Conservation (phyloP, 2,113 vertebrate species). For the Tragelaphus scriptus region DNA sequence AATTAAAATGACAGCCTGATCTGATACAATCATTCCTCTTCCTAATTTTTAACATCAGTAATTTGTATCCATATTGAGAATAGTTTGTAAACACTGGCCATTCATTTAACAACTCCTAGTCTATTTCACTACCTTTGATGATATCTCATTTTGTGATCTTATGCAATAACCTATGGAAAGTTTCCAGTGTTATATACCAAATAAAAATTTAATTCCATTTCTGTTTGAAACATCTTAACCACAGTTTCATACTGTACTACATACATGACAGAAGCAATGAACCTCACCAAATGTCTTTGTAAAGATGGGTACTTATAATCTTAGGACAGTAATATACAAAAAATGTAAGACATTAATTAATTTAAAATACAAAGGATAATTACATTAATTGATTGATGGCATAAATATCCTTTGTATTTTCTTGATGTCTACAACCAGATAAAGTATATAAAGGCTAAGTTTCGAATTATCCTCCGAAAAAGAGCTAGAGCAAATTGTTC, state of each 20-base stretch:
- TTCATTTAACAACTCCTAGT: background rate
- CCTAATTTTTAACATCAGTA: background rate
- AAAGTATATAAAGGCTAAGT: background rate
- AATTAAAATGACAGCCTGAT: background rate
- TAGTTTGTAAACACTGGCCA: background rate
- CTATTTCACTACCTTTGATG: slow-evolving; percentile 12
- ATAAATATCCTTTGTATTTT: background rate
- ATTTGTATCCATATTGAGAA: background rate
- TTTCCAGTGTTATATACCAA: background rate
- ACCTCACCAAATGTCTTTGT: background rate
- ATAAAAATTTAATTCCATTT: slow-evolving; percentile 33
- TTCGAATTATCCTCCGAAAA: background rate
- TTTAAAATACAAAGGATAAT: background rate
- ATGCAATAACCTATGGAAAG: background rate
- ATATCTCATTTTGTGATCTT: background rate
- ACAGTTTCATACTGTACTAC: background rate
- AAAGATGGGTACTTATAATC: background rate
- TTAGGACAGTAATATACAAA: background rate
- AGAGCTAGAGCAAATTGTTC: background rate
- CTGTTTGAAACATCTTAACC: background rate
- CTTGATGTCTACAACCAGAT: background rate
- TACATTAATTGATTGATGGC: background rate
- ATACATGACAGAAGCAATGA: background rate
- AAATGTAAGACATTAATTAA: background rate
- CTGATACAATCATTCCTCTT: background rate